Evolutionary conservation across 2,113 vertebrate species (phyloP).

Genomic region (Stegostoma tigrinum): DNA sequence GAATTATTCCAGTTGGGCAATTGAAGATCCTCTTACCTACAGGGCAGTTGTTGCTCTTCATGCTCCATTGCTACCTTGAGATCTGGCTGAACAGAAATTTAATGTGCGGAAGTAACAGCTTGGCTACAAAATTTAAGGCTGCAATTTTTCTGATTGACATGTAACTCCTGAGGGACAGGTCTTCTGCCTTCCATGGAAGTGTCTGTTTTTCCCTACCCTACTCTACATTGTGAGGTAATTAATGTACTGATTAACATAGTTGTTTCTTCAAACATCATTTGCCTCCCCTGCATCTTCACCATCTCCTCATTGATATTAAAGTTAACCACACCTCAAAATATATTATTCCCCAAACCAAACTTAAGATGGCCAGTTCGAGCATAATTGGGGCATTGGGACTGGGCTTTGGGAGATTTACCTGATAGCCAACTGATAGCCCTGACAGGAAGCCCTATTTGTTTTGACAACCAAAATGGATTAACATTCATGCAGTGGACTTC

Average conservation of each 20-base stretch:
- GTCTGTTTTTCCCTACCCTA: not conserved
- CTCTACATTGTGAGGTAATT: not conserved
- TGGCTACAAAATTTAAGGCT: not conserved
- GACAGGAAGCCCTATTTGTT: not conserved
- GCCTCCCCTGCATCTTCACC: not conserved
- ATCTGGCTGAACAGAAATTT: not conserved
- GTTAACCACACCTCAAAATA: not conserved
- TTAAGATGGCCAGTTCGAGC: not conserved
- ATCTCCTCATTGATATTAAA: not conserved
- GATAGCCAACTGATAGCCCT: not conserved
- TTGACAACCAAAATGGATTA: not conserved
- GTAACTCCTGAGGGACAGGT: not conserved
- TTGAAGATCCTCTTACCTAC: not conserved
- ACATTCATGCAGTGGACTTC: not conserved
- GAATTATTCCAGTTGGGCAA: not conserved
- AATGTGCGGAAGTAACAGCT: not conserved
- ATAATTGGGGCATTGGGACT: not conserved
- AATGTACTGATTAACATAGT: not conserved
- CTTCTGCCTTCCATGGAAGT: not conserved
- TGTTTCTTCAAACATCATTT: not conserved
- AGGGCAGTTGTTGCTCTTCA: not conserved
- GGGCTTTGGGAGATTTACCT: not conserved
- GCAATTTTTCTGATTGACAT: not conserved
- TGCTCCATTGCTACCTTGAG: not conserved
- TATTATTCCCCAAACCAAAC: not conserved